phyloP scores from a whole-genome alignment of 2,888 invertebrate genomes.

The Drosophila neonasuta region DNA sequence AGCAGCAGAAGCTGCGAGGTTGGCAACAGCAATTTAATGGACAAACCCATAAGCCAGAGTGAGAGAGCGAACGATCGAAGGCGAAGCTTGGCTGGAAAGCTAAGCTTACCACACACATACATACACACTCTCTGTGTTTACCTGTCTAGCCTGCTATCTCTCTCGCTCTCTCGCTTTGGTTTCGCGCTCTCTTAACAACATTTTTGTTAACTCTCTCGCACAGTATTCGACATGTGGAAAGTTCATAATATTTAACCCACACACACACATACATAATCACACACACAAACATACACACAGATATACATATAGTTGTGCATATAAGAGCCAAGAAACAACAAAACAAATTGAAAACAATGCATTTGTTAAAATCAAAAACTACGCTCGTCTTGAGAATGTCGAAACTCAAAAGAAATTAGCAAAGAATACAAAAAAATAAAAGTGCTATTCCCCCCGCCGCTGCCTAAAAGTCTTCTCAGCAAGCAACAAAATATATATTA shows the following conservation, averaged over 20 bases:
- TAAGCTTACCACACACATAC: conserved; percentile 19
- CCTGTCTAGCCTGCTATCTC: conserved; percentile 21
- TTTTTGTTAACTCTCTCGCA: conserved; percentile 16
- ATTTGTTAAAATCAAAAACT: conserved; percentile 69
- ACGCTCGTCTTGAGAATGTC: conserved; percentile 62
- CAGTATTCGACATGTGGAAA: conserved; percentile 52
- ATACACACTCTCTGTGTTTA: conserved; percentile 13
- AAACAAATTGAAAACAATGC: conserved; percentile 55
- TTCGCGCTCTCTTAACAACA: conserved; percentile 7
- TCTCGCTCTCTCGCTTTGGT: conserved; percentile 25
- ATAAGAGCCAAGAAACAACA: conserved; percentile 24
- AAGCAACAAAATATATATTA: not conserved
- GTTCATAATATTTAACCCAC: conserved; percentile 26
- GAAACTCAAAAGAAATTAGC: conserved; percentile 65
- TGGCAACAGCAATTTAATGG: conserved; percentile 3
- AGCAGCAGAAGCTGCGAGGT: conserved; percentile 12
- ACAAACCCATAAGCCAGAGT: conserved; percentile 3
- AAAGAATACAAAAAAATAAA: conserved; percentile 19
- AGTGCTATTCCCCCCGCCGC: not conserved
- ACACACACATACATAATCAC: conserved; percentile 6
- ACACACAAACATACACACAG: conserved; percentile 11
- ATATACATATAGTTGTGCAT: not conserved
- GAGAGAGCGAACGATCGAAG: conserved; percentile 21
- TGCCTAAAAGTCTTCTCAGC: conserved; percentile 5
- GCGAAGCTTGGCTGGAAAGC: conserved; percentile 36